Base-by-base conservation (phyloP, 1,140 invertebrate species). In the Monomorium pharaonis region DNA sequence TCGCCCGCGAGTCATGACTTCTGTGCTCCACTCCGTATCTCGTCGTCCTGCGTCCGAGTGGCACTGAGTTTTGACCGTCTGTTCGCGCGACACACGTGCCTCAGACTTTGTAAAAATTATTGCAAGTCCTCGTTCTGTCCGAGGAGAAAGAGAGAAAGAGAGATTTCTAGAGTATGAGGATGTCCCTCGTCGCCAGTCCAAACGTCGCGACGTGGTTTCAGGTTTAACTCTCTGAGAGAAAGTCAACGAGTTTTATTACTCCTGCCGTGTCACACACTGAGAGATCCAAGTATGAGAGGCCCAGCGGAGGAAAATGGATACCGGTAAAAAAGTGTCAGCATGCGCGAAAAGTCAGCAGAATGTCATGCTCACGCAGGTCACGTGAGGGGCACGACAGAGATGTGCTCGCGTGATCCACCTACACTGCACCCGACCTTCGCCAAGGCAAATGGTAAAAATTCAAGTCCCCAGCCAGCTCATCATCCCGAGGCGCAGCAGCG, bases 301-400 rank as follows among this genome's bases (percentile, higher is more conserved):
- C 93, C 92, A 94, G 92, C 88, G 90, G 90, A 92, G 92, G 91
- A 94, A 93, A 94, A 95, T 95, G 94, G 94, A 86, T 94, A 90
- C 87, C 90, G 89, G 86, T 92, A 91, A 91, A n/a, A n/a, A n/a
- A 92, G 90, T 93, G 87, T 93, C 94, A 95, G 92, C 89, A 95
- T 95, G 94, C 94, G 94, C 90, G 94, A 95, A 91, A 95, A 95
- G 93, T 93, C 94, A 90, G 93, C 94, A 93, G 94, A 94, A 95
- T 95, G 94, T 94, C 92, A 94, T 92, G 90, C 93, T 94, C 93
- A 94, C 93, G 90, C 94, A 93, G 91, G 92, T 91, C 92, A 95
- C 94, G 93, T 95, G 93, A 95, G 93, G 91, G 92, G 93, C 91
- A 94, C 92, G 92, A 94, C 92, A 94, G 94, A 95, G 87, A 95